These are phyloP conservation scores for Terrapene triunguis DNA, from an alignment of 2,113 vertebrate species.

Conservation along the genomic window DNA sequence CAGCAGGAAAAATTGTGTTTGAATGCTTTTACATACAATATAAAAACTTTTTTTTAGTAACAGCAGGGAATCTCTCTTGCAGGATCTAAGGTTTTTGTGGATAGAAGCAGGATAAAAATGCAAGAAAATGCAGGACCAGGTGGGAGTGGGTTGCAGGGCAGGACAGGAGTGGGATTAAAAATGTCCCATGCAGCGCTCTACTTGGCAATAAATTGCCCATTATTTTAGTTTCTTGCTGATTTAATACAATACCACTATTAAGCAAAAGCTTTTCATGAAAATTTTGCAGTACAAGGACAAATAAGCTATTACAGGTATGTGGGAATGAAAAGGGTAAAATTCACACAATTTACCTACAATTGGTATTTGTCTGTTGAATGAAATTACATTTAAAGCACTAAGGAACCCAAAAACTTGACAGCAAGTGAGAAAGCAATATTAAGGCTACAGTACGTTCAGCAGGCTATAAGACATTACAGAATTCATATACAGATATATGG, in stretches of 20 bases:
- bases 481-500: not conserved
- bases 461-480: rapidly evolving
- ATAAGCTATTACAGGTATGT: not conserved
- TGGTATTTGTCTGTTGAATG: not conserved
- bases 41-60: too few species aligned
- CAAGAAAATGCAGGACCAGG: too few species aligned
- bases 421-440: not conserved
- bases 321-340: not conserved
- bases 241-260: not conserved
- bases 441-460: too few species aligned
- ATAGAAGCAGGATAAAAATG: too few species aligned
- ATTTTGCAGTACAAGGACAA: not conserved
- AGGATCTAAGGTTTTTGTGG: too few species aligned
- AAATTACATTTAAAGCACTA: too few species aligned
- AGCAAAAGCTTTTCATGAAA: not conserved
- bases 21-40: too few species aligned
- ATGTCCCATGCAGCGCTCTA: too few species aligned
- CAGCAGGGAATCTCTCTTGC: too few species aligned
- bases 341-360: not conserved
- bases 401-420: not conserved
- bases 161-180: too few species aligned
- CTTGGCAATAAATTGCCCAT: not conserved
- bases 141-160: too few species aligned
- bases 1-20: too few species aligned
- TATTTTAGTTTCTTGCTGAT: not conserved